phyloP scores from a whole-genome alignment of 2,888 invertebrate genomes.

The Zhuqinia jingwanae region DNA sequence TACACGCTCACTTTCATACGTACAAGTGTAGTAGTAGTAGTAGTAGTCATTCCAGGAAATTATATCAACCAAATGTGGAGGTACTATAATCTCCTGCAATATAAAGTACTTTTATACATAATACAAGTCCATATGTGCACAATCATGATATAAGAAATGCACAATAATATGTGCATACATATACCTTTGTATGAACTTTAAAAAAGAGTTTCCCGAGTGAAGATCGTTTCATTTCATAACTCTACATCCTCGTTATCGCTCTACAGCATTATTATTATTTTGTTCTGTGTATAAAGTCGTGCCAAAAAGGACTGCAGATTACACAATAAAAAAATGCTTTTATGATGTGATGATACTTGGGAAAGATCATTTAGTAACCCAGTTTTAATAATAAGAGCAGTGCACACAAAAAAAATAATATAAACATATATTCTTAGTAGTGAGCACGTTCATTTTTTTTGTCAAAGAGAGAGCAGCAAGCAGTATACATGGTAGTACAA shows the following conservation, averaged over 20 bases:
- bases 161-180: no score
- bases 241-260: not conserved
- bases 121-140: not conserved
- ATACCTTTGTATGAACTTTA: no score
- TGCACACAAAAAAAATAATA: not conserved
- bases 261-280: not conserved
- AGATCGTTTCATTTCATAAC: not conserved
- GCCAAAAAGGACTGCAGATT: not conserved
- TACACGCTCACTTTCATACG: not conserved
- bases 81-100: not conserved
- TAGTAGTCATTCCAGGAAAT: not conserved
- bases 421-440: no score
- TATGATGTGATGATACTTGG: conserved; percentile 28
- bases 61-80: not conserved
- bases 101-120: not conserved
- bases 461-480: conserved; percentile 49
- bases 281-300: not conserved
- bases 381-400: conserved; percentile 21
- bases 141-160: no score
- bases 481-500: no score
- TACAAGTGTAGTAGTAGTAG: not conserved
- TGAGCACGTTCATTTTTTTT: conserved; percentile 39
- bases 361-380: conserved; percentile 45
- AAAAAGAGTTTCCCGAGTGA: no score
- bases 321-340: not conserved